Evolutionary conservation across 2,888 invertebrate genomes (phyloP), one percentile per base, ranked within the genome.

Genomic region (Zele albiditarsus): DNA sequence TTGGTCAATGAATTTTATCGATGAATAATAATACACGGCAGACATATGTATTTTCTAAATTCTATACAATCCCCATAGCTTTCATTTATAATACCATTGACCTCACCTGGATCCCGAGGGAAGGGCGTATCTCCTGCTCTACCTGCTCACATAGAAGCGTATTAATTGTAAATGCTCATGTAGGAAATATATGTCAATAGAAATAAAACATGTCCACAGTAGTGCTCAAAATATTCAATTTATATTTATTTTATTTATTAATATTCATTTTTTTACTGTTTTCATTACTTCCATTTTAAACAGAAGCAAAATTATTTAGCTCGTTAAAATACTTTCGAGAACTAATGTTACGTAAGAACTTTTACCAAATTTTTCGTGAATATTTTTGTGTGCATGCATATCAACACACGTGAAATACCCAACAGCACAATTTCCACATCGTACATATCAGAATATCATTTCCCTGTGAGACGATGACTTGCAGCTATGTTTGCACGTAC

Each of bases 61-160:
- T 23, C 53, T 53, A 20, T 5, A 53, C 53, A 38, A 38, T 12
- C 20, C 53, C n/a, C 20, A 4, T 20, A 53, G 20, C 20, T 53
- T 6, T 53, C 53, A 53, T 53, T 3, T 53, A 53, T 53, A 53
- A 53, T 23, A 53, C 53, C n/a, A 53, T 53, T 53, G 53, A 53
- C 53, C 53, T 53, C 53, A 20, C 8, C n/a, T 53, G n/a, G 20
- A 53, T 53, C 53, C 53, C 53, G 8, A 23, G 53, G 53, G 53
- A 53, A 53, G 8, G 20, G n/a, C 23, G 20, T n/a, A 53, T 23
- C 53, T n/a, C 20, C 20, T 16, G 4, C 5, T 53, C n/a, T 20
- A 53, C 53, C 20, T 20, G 23, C 53, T 53, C 53, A 20, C 20
- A 20, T 20, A 20, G 23, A 53, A 53, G 53, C 53, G 53, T 20